Evolutionary conservation across 2,888 invertebrate species (phyloP).

Genomic region (Watsonalla binaria): DNA sequence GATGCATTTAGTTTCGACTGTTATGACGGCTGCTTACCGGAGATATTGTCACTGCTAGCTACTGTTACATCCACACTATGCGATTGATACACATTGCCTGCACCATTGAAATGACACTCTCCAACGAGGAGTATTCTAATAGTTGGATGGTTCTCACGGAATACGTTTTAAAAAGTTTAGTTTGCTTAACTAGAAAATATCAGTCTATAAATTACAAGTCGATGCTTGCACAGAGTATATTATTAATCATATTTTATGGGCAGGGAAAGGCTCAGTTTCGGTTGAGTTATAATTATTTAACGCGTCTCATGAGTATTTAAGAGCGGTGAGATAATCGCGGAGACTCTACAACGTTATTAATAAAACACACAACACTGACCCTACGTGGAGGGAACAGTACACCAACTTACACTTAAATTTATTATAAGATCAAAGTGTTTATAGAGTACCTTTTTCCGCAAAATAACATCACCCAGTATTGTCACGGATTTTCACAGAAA

Average conservation of each 20-base stretch:
- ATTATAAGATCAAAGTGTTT: no score
- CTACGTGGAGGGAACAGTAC: conserved; percentile 18
- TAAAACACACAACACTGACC: conserved; percentile 42
- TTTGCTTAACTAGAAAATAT: conserved; percentile 1
- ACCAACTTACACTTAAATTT: background rate
- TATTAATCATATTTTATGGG: conserved; percentile 29
- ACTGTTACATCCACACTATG: background rate
- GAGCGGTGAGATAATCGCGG: conserved; percentile 27
- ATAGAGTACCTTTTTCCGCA: no score
- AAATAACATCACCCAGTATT: no score
- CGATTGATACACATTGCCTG: background rate
- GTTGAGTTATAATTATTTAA: conserved; percentile 30
- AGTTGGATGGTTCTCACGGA: background rate
- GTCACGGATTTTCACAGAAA: no score
- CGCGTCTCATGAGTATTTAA: conserved; percentile 27
- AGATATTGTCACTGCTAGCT: conserved; percentile 18
- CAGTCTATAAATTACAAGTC: conserved; percentile 6
- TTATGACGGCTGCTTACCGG: conserved; percentile 26
- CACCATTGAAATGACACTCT: background rate
- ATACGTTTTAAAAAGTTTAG: conserved; percentile 1
- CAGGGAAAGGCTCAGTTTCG: conserved; percentile 21
- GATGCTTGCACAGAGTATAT: conserved; percentile 7
- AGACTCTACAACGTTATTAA: conserved; percentile 40
- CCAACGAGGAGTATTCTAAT: background rate
- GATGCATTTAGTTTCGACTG: conserved; percentile 29